These are phyloP conservation scores for Bucco capensis DNA, from an alignment of 2,113 vertebrate genomes.

Conservation along the genomic window DNA sequence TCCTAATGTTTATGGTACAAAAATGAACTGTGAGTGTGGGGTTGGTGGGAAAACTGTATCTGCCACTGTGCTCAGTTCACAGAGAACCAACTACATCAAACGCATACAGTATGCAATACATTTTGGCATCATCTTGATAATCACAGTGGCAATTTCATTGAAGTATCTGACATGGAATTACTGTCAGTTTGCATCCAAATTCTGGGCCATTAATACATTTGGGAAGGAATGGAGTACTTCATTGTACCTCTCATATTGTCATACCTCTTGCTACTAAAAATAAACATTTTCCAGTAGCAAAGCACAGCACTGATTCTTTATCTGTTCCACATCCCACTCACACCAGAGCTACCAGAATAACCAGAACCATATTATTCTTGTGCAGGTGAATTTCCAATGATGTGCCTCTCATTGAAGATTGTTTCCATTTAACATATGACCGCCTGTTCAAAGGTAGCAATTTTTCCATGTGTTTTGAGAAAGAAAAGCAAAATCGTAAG, in stretches of 20 bases:
- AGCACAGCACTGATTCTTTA: not conserved
- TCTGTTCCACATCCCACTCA: not conserved
- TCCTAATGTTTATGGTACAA: not conserved
- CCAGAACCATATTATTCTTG: not conserved
- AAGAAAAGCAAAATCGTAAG: not conserved
- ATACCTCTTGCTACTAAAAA: not conserved
- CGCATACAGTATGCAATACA: not conserved
- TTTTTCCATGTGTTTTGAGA: not conserved
- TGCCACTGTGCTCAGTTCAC: not conserved
- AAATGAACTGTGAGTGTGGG: not conserved
- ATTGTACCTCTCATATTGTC: not conserved
- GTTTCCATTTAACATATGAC: not conserved
- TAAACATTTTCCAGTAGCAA: not conserved
- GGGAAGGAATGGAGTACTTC: not conserved
- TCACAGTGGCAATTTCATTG: not conserved
- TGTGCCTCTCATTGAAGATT: not conserved
- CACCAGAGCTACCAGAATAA: not conserved
- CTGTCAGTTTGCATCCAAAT: not conserved
- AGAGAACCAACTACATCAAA: not conserved
- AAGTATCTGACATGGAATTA: not conserved
- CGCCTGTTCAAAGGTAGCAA: not conserved
- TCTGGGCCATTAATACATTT: not conserved
- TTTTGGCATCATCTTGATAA: not conserved
- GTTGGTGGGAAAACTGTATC: rapidly evolving
- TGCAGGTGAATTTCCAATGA: not conserved